A percentile compares a stretch with the other conserved stretches of the same genome.
Conservation (phyloP, 2,797 vertebrate genomes). For the Centropyge bicolor region DNA sequence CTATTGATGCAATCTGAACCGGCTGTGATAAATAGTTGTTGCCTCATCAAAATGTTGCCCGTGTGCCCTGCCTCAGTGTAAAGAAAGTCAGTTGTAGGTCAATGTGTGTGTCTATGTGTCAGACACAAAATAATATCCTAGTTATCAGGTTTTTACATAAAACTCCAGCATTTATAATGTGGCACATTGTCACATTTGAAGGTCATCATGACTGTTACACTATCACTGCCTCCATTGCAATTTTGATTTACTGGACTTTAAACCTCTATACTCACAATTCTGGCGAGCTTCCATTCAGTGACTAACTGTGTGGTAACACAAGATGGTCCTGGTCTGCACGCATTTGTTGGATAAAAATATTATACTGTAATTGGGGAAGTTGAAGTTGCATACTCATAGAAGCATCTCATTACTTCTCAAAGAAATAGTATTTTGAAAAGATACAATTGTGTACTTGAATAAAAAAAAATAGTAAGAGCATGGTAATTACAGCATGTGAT, state of each 20-base stretch:
- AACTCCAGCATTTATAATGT: neutral
- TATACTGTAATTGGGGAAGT: neutral
- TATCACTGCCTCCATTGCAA: neutral
- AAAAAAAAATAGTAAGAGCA: too few relatives aligned
- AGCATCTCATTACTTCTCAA: neutral
- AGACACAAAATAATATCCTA: neutral
- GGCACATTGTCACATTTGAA: slow-evolving; percentile 39
- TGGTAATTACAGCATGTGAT: too few relatives aligned
- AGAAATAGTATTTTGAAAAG: neutral
- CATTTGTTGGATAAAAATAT: neutral
- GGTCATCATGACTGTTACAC: slow-evolving; percentile 34
- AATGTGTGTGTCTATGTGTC: slow-evolving; percentile 2
- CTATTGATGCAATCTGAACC: slow-evolving; percentile 11
- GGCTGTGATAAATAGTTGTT: neutral
- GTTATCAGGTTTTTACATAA: neutral
- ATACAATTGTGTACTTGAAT: neutral
- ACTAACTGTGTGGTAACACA: neutral
- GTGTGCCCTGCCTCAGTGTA: slow-evolving; percentile 1
- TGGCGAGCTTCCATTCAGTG: neutral
- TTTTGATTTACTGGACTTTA: slow-evolving; percentile 15
- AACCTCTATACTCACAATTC: slow-evolving; percentile 5
- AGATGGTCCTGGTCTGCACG: neutral
- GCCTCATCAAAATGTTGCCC: neutral
- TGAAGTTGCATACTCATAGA: neutral
- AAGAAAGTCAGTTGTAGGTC: slow-evolving; percentile 25